These are phyloP conservation scores for Yoshiicerus persimilis DNA, from an alignment of 1,140 invertebrate genomes.

Conservation along the genomic window DNA sequence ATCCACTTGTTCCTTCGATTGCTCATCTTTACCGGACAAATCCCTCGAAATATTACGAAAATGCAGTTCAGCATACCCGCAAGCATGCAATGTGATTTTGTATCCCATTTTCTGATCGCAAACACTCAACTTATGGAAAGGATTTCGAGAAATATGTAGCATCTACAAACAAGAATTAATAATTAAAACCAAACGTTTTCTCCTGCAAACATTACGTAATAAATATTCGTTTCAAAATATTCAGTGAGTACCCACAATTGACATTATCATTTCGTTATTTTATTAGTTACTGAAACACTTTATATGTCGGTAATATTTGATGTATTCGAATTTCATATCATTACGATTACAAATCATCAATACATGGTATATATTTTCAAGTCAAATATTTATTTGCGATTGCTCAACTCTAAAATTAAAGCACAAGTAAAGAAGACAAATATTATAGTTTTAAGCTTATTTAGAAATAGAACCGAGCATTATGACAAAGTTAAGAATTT, in stretches of 20 bases:
- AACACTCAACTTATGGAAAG: neutral
- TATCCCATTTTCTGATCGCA: neutral
- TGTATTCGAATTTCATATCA: too few relatives aligned
- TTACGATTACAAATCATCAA: neutral
- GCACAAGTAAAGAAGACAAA: neutral
- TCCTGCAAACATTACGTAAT: too few relatives aligned
- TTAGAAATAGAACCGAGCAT: neutral
- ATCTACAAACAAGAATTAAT: too few relatives aligned
- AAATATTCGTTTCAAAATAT: too few relatives aligned
- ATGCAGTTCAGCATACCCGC: constrained; percentile 82
- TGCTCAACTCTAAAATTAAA: neutral
- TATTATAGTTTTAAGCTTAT: neutral
- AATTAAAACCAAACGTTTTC: too few relatives aligned
- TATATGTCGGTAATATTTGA: too few relatives aligned
- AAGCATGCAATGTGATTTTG: constrained; percentile 23
- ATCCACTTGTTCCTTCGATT: constrained; percentile 97
- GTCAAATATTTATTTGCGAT: neutral
- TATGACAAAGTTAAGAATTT: neutral
- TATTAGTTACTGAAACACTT: too few relatives aligned
- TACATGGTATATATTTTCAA: neutral
- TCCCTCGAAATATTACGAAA: constrained; percentile 95
- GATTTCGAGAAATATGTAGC: neutral
- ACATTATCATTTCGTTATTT: too few relatives aligned
- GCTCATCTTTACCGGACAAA: constrained; percentile 99
- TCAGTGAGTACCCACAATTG: too few relatives aligned